phyloP scores from a whole-genome alignment of 2,797 vertebrate genomes.

The Mus minutoides region DNA sequence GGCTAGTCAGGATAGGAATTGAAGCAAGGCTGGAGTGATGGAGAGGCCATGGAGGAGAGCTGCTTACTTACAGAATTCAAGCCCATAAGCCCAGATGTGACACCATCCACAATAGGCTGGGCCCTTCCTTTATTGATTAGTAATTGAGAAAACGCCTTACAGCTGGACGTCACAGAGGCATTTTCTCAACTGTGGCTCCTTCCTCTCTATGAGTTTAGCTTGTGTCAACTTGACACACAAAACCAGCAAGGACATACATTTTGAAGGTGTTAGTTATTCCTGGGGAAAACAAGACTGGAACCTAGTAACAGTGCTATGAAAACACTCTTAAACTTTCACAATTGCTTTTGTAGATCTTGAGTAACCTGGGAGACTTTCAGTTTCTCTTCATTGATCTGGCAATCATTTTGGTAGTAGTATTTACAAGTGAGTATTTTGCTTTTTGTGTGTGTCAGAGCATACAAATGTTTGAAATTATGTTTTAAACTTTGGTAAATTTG shows the following conservation, averaged over 20 bases:
- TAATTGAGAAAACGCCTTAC: not conserved
- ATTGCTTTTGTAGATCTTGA: slow-evolving; percentile 90
- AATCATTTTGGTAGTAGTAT: slow-evolving; percentile 97
- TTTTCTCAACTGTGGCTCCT: not conserved
- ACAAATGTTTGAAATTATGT: slow-evolving; percentile 46
- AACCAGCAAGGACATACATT: not conserved
- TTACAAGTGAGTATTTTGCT: slow-evolving; percentile 94
- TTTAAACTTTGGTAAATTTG: slow-evolving; percentile 56
- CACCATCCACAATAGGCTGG: not conserved
- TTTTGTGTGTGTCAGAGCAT: slow-evolving; percentile 62
- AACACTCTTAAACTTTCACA: slow-evolving; percentile 59
- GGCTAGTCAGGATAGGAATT: not conserved
- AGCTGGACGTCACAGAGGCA: not conserved
- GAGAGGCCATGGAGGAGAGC: not conserved
- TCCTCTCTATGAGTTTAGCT: not conserved
- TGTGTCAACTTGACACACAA: not conserved
- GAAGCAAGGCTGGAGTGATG: not conserved
- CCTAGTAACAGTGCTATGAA: not conserved
- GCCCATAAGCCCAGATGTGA: not conserved
- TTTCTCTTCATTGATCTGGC: slow-evolving; percentile 99
- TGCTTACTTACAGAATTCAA: not conserved
- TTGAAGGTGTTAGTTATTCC: slow-evolving; percentile 10
- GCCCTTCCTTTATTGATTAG: not conserved
- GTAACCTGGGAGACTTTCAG: slow-evolving; percentile 98
- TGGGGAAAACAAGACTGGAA: not conserved